Evolutionary conservation across 92 coral and sea anemone species (phyloP), one percentile per base, ranked within the genome.

Genomic region (Ricordea florida): DNA sequence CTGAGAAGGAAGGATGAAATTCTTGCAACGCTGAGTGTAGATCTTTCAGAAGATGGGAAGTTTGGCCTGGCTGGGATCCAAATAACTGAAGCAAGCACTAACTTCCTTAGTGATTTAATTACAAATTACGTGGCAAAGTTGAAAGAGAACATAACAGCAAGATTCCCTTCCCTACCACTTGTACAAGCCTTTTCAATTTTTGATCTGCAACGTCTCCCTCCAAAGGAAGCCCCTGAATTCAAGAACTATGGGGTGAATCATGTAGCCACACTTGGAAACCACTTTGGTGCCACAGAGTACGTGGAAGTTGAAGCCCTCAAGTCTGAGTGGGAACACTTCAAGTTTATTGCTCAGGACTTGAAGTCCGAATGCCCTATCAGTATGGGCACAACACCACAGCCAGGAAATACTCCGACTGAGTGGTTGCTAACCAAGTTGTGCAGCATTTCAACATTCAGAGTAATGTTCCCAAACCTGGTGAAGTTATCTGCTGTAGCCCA

Each of bases 391-490:
- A 16, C 72, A 62, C 72, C 29, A 75, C 72, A 45, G 26, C 72
- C 41, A 18, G 52, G 25, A 25, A 43, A 43, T 28, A 43, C 72
- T 64, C 50, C 56, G 14, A 75, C 82, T 75, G 82, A 75, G 73
- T 75, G 82, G 82, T 62, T 75, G 72, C 82, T 75, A 62, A 75
- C 72, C 62, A 62, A 75, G 63, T 63, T 75, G 14, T 75, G 82
- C 65, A 51, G 82, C 41, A 75, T 62, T 75, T 62, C 56, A 11
- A 61, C 73, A 46, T 63, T 62, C 38, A 62, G 26, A 47, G 55
- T 17, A 18, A 75, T 62, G 73, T 62, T 75, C 47, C 72, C 82
- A 40, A 75, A 75, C 72, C 51, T 62, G 82, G 46, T 75, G 82
- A 75, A 75, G 50, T 29, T 75, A 55, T 15, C 82, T 40, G 50